Percentiles rank a stretch among this genome's conserved stretches.
These are phyloP conservation scores for Bufo gargarizans DNA, from an alignment of 2,113 vertebrate species.

Conservation along the genomic window DNA sequence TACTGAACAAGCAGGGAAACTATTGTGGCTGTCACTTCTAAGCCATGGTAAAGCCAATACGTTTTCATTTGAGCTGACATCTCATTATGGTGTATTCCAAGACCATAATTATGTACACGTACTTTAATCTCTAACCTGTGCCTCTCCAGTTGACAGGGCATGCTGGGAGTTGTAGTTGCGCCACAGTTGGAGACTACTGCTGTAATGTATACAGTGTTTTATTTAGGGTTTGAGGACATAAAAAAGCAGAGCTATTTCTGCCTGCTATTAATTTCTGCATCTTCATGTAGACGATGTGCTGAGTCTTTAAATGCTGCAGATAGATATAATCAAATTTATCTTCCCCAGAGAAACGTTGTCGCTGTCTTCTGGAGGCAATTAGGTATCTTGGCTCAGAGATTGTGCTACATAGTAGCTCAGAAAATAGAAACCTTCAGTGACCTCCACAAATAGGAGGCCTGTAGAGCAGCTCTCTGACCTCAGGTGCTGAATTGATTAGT, in stretches of 20 bases:
- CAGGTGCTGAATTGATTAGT: not conserved
- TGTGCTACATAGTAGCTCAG: not conserved
- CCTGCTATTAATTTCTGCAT: not conserved
- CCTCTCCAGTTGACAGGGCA: not conserved
- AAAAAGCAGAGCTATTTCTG: not conserved
- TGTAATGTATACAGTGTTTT: not conserved
- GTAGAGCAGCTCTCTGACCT: not conserved
- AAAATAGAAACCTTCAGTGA: not conserved
- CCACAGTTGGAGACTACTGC: not conserved
- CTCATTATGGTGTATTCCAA: too few relatives aligned
- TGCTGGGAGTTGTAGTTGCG: not conserved
- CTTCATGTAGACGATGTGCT: too few relatives aligned
- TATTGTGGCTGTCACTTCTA: too few relatives aligned
- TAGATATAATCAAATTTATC: slow-evolving; percentile 19
- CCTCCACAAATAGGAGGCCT: not conserved
- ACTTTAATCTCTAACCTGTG: too few relatives aligned
- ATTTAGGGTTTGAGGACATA: not conserved
- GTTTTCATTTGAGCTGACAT: too few relatives aligned
- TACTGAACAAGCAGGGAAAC: too few relatives aligned
- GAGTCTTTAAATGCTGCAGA: not conserved
- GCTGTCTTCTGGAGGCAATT: not conserved
- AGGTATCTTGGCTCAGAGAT: not conserved
- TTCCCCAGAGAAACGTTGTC: not conserved
- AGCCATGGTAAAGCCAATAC: too few relatives aligned
- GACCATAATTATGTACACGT: too few relatives aligned